Evolutionary conservation across 1,140 invertebrate species (phyloP), one percentile per base, ranked within the genome.

Genomic region (Holotrichia oblita): DNA sequence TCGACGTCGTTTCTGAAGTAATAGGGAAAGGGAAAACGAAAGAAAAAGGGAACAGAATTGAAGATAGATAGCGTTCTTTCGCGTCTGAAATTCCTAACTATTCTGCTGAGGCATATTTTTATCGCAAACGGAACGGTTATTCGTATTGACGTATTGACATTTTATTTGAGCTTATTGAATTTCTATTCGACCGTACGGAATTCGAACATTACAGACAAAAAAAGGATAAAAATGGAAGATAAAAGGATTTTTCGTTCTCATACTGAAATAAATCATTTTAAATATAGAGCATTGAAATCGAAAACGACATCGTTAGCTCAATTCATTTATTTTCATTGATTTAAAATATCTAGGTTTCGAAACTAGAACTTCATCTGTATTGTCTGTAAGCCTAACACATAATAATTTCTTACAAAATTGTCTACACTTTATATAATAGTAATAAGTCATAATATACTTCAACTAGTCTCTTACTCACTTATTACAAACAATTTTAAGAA

Each of bases 91-190:
- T 17, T n/a, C 14, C 22, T 4, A 34, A 69, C 27, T 27, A 9
- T 69, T 69, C 22, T 69, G 0, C 24, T 17, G 7, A 27, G 8
- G 20, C 3, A 69, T 20, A 27, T 69, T 27, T 69, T 34, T 69
- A 24, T 69, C 61, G n/a, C 59, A 69, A 27, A 3, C 27, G 20
- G 61, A 69, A 69, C 61, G 61, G 17, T 69, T 34, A 69, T 69
- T 34, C 61, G 22, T 10, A 69, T 27, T 69, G 61, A 34, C 61
- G 22, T 27, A 69, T 34, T 34, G 61, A 22, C 61, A 27, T 27
- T 34, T 69, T 24, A 69, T 69, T 27, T 34, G 61, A 27, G 12
- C 20, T 69, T 69, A 69, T 69, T 69, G 61, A 27, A 69, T 69
- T 69, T 69, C 61, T 22, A 69, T 69, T 34, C 61, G 61, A 10